phyloP scores from a whole-genome alignment of 2,797 vertebrate genomes.

The Bucorvus abyssinicus region DNA sequence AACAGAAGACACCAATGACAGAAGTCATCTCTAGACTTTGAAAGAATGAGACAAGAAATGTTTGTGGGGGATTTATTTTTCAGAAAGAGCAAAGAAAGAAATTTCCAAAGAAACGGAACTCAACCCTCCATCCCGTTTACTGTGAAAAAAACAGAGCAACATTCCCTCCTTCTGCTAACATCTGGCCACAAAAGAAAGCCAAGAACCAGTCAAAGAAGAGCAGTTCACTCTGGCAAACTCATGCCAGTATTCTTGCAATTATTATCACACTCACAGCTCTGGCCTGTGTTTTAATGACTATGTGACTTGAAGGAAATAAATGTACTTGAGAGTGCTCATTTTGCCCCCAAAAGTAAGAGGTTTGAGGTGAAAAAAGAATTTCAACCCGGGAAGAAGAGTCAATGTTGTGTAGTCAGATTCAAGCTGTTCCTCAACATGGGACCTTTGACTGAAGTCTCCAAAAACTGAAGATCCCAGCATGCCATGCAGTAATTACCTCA shows the following conservation, averaged over 20 bases:
- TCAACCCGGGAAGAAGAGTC: background rate
- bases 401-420: background rate
- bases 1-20: background rate
- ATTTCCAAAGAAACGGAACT: background rate
- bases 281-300: background rate
- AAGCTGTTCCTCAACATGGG: background rate
- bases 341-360: background rate
- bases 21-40: background rate
- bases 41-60: background rate
- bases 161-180: slow-evolving; percentile 14
- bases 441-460: background rate
- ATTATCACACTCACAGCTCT: background rate
- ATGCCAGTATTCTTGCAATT: background rate
- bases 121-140: background rate
- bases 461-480: slow-evolving; percentile 11
- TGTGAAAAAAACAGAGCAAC: background rate
- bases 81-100: background rate
- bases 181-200: slow-evolving; percentile 20
- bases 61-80: background rate
- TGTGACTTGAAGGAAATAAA: background rate
- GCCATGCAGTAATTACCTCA: background rate
- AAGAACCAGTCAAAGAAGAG: slow-evolving; percentile 14
- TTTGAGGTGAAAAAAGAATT: background rate
- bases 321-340: background rate
- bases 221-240: background rate